phyloP scores from a whole-genome alignment of 2,113 vertebrate species.

The Pluvialis apricaria region DNA sequence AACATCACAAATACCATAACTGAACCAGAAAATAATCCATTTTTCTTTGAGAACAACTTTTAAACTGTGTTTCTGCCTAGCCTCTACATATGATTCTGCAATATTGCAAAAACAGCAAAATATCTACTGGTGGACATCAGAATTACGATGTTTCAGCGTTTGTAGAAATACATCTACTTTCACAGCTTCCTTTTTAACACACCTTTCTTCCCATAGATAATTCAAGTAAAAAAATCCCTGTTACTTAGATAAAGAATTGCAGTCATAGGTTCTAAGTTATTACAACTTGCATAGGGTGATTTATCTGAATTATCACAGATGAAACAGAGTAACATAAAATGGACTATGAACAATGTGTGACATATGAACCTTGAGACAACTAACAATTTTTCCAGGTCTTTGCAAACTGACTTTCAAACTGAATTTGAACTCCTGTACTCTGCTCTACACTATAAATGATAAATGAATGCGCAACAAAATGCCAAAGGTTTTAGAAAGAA shows the following conservation, averaged over 20 bases:
- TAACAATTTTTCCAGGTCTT: neutral
- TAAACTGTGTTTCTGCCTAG: neutral
- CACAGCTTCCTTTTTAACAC: neutral
- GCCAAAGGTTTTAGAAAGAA: neutral
- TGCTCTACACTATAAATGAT: neutral
- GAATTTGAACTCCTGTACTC: neutral
- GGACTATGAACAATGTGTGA: slow-evolving; percentile 12
- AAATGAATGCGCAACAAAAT: neutral
- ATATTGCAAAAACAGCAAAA: neutral
- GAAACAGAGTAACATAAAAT: neutral
- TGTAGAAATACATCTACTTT: neutral
- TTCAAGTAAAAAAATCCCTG: neutral
- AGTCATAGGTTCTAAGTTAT: neutral
- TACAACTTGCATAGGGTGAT: neutral
- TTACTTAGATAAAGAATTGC: neutral
- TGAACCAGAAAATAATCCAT: neutral
- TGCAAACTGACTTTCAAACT: neutral
- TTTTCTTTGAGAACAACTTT: neutral
- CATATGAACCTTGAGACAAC: neutral
- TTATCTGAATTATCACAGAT: neutral
- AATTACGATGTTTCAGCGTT: neutral
- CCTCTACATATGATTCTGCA: neutral
- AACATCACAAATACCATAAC: neutral
- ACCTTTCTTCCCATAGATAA: neutral
- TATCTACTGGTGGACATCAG: neutral